Evolutionary conservation across 2,113 vertebrate genomes (phyloP), one percentile per base, ranked within the genome.

Genomic region (Hippocampus zosterae): DNA sequence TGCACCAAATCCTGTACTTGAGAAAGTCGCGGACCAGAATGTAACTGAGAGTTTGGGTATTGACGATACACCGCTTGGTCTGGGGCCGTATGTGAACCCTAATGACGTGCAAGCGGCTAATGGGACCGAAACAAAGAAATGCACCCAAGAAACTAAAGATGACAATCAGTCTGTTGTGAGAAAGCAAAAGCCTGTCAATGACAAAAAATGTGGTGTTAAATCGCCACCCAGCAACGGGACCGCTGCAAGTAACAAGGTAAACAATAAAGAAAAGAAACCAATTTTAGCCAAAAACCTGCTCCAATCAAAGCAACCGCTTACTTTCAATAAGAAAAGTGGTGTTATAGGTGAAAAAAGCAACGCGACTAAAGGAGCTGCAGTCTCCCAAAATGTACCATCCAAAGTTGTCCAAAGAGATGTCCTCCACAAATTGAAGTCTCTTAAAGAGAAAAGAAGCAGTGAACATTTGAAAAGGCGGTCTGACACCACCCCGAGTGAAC

Each of bases 381-480:
- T 41, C 37, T 44, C 74, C 21, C 76, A 75, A 70, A 81, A 74
- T 68, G 62, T 37, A n/a, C 77, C 82, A 62, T 72, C 83, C 27
- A 87, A 81, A 80, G n/a, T 55, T 55, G 69, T 67, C 41, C 81
- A 79, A 69, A 84, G 90, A 87, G 71, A 79, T 81, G 87, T 85
- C 70, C 59, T 83, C 77, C 88, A 83, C 75, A 90, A 83, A 78
- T 67, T 79, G 18, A 89, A 86, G 2, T 50, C 79, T 57, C 56
- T 74, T 0, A 92, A 91, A 84, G 88, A 78, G 21, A 92, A 87
- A 72, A 81, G 86, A 29, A 79, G 84, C 41, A 69, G 82, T 69
- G n/a, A 67, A 67, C 80, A 79, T 42, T 76, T 93, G 65, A 98
- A 96, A 85, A 84, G 94, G 61, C 94, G 87, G 67, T 83, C 80